Evolutionary conservation across 2,888 invertebrate genomes (phyloP).

Genomic region (Mylabris sibirica): DNA sequence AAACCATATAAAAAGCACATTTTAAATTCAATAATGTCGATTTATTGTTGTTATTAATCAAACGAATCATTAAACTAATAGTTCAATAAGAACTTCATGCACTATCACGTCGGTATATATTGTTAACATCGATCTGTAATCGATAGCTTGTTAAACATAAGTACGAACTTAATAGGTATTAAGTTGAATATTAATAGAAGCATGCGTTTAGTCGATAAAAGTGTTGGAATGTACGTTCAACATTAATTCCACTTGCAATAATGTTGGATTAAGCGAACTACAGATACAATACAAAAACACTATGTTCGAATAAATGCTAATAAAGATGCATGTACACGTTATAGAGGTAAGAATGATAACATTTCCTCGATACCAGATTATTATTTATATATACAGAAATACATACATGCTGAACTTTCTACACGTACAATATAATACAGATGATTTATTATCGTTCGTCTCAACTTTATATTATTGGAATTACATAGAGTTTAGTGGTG

Average conservation of each 20-base stretch:
- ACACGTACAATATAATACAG: background rate
- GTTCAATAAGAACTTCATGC: background rate
- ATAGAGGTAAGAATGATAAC: background rate
- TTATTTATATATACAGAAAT: no score
- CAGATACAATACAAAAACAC: no score
- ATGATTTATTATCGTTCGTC: constrained; percentile 4
- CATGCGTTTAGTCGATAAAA: background rate
- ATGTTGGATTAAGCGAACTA: background rate
- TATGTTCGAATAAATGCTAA: background rate
- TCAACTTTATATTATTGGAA: constrained; percentile 7
- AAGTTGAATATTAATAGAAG: background rate
- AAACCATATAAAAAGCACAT: no score
- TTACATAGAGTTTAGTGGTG: background rate
- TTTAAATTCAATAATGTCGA: no score
- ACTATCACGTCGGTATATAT: background rate
- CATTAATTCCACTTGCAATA: background rate
- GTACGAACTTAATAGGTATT: background rate
- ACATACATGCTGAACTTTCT: background rate
- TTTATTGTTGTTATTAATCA: no score
- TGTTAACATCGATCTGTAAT: background rate
- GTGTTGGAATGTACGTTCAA: background rate
- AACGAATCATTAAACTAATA: no score
- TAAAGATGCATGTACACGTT: constrained; percentile 1
- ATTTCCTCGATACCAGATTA: background rate
- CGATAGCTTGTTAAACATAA: background rate